A percentile compares a stretch with the other conserved stretches of the same genome.
Evolutionary conservation across 2,113 vertebrate genomes (phyloP).

Genomic region (Rhagologus leucostigma): DNA sequence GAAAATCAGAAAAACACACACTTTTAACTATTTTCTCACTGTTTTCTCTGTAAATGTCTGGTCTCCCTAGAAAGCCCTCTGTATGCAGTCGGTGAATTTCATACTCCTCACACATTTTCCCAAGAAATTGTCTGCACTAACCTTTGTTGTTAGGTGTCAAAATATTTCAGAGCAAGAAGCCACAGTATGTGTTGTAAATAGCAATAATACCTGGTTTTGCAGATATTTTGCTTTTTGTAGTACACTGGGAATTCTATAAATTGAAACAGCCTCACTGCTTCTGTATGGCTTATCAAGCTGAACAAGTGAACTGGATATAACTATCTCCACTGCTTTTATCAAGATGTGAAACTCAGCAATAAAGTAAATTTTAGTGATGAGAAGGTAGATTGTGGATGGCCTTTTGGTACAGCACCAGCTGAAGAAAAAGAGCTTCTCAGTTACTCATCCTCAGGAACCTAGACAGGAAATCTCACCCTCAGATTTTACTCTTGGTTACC

Average conservation of each 20-base stretch:
- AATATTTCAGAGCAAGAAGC: constrained; percentile 35
- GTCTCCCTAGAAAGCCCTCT: neutral
- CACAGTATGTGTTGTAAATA: neutral
- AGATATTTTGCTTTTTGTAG: constrained; percentile 1
- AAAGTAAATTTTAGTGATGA: neutral
- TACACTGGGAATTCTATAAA: constrained; percentile 1
- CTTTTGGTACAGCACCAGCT: neutral
- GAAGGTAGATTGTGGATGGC: neutral
- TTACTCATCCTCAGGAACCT: neutral
- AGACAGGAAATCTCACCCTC: neutral
- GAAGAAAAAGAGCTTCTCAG: neutral
- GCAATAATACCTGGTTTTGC: neutral
- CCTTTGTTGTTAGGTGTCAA: constrained; percentile 45
- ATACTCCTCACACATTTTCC: neutral
- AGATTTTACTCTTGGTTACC: neutral
- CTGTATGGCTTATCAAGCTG: neutral
- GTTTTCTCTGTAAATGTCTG: neutral
- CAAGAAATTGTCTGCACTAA: constrained; percentile 23
- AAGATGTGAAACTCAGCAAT: constrained; percentile 11
- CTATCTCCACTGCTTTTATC: neutral
- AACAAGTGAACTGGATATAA: constrained; percentile 9
- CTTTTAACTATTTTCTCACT: neutral
- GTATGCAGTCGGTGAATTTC: neutral
- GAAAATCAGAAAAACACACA: neutral
- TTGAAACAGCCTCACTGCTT: neutral